These are phyloP conservation scores for Trogon surrucura DNA, from an alignment of 2,113 vertebrate genomes.

Conservation along the genomic window DNA sequence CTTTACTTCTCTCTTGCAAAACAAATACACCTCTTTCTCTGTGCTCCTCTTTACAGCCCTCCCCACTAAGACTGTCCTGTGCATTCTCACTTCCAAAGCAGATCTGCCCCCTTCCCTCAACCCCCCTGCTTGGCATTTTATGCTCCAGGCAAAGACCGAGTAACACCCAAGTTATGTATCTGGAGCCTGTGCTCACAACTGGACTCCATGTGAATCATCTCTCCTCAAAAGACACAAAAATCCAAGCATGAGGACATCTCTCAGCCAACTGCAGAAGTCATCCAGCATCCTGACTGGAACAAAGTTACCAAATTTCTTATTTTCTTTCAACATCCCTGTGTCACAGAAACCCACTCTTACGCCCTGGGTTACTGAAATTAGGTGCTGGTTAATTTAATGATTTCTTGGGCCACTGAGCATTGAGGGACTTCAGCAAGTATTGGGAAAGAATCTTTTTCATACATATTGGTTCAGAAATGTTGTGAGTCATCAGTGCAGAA, in stretches of 20 bases:
- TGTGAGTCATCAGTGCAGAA: neutral
- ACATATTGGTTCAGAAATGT: neutral
- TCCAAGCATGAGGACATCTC: neutral
- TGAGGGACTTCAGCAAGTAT: neutral
- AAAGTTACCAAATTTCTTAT: neutral
- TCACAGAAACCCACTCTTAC: neutral
- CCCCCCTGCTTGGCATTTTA: neutral
- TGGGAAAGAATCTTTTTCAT: neutral
- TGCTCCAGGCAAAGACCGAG: neutral
- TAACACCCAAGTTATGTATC: neutral
- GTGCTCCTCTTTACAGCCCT: neutral
- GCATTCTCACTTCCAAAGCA: neutral
- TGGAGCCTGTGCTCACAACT: neutral
- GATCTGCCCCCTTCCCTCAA: neutral
- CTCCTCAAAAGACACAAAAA: neutral
- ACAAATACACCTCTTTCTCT: neutral
- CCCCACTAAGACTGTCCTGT: fast-evolving
- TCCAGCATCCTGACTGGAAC: neutral
- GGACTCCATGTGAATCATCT: neutral
- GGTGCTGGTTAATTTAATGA: neutral
- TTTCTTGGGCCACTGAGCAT: neutral
- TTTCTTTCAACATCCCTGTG: conserved; percentile 14
- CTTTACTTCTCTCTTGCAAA: neutral
- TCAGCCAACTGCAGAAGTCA: neutral
- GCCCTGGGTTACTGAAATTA: conserved; percentile 7